phyloP scores from a whole-genome alignment of 2,113 vertebrate species.

The Pygoscelis antarcticus region DNA sequence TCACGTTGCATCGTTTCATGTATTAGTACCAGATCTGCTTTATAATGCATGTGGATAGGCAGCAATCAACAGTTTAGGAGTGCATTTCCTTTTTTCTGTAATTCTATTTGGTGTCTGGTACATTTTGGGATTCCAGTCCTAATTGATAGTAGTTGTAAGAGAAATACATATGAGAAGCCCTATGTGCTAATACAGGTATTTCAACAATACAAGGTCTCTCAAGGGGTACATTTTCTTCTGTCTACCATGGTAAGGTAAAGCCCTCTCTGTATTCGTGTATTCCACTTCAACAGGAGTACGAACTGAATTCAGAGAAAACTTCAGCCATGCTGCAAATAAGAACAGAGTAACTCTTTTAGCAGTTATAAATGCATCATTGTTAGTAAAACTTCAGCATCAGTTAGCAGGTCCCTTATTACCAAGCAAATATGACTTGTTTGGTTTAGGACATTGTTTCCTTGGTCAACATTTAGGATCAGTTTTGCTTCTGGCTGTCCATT shows the following conservation, averaged over 20 bases:
- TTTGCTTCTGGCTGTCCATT: neutral
- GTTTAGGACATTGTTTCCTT: neutral
- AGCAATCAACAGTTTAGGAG: neutral
- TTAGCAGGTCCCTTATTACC: neutral
- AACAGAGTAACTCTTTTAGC: neutral
- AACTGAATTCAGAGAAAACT: neutral
- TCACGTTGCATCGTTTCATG: neutral
- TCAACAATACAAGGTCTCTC: neutral
- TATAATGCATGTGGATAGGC: neutral
- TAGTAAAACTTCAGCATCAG: neutral
- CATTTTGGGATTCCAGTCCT: neutral
- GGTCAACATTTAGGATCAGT: neutral
- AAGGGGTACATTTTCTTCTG: neutral
- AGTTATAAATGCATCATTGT: neutral
- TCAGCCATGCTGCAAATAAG: neutral
- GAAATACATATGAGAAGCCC: neutral
- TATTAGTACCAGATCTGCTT: neutral
- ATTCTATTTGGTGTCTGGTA: neutral
- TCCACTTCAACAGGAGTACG: neutral
- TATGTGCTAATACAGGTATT: neutral
- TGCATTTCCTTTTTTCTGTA: neutral
- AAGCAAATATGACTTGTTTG: neutral
- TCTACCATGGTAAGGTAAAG: neutral
- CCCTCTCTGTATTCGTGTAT: neutral
- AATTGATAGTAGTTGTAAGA: neutral